Base-by-base conservation (phyloP, 2,888 invertebrate genomes). In the Pheosia gnoma region DNA sequence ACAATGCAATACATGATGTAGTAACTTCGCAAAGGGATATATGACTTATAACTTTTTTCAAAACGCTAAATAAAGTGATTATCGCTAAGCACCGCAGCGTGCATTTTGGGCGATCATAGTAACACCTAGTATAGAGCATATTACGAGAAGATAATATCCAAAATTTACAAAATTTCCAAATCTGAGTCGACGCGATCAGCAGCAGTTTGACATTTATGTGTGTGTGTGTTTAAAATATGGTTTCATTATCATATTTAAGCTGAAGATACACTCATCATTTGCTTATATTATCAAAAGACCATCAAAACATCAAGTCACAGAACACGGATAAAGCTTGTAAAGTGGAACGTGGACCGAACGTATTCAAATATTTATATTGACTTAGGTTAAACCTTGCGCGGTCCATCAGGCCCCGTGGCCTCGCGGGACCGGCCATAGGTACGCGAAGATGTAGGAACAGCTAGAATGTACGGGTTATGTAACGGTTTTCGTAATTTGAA, bases 321-420 rank as follows among this genome's bases (percentile, higher is more conserved):
- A 74, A 76, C 74, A 76, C 70, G 68, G 72, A 72, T 76, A 76
- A 73, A 72, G 78, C 69, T 75, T 74, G 78, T 73, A 75, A 74
- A 72, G 70, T 70, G 66, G 67, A 74, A 72, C 72, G 75, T 73
- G 78, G 75, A 79, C 74, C 67, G 67, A 58, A 60, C 63, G 79
- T 86, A 80, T 79, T 93, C 88, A 91, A 92, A 92, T 93, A 93
- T 93, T 93, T 90, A 93, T 86, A 86, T 86, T 87, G 89, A 86
- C 88, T 87, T 86, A 88, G 90, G 91, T 89, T 91, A 92, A 91
- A 91, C 91, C 89, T 88, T 86, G 83, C 83, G 78, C 81, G 78
- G 90, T 91, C 92, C 88, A 89, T 91, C 91, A 93, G 89, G 83
- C 82, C 84, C 77, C 74, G 60, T 63, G 75, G 81, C 79, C 90